phyloP scores from a whole-genome alignment of 2,113 vertebrate species.

The Laterallus jamaicensis region DNA sequence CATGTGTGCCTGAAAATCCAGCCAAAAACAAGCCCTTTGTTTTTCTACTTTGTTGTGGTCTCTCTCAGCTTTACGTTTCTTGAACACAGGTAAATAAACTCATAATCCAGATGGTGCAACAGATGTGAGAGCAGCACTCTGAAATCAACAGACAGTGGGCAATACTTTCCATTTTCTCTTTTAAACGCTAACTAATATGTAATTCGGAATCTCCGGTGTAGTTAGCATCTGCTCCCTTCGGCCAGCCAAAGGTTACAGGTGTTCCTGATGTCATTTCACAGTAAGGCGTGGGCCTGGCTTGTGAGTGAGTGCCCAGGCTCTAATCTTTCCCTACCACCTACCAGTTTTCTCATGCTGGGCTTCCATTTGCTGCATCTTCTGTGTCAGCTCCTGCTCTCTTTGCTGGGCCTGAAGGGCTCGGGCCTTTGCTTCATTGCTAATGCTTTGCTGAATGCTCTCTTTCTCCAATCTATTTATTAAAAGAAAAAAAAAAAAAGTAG shows the following conservation, averaged over 20 bases:
- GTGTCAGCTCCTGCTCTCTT: slow-evolving; percentile 87
- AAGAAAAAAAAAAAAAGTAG: background rate
- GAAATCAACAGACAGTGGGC: slow-evolving; percentile 95
- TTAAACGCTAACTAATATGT: slow-evolving; percentile 91
- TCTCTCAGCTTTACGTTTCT: slow-evolving; percentile 93
- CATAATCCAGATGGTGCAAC: slow-evolving; percentile 98
- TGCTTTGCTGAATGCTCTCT: slow-evolving; percentile 82
- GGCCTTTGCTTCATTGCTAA: slow-evolving; percentile 82
- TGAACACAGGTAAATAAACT: slow-evolving; percentile 99
- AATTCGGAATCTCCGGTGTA: slow-evolving; percentile 86
- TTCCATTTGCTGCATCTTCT: slow-evolving; percentile 90
- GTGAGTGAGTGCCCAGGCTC: slow-evolving; percentile 79
- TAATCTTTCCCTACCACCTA: slow-evolving; percentile 86
- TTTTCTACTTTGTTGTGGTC: slow-evolving; percentile 94
- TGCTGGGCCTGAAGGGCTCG: slow-evolving; percentile 83
- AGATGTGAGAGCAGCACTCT: slow-evolving; percentile 98
- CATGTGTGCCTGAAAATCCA: slow-evolving; percentile 95
- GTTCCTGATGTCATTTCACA: slow-evolving; percentile 91
- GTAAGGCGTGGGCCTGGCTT: slow-evolving; percentile 82
- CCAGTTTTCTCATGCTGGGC: slow-evolving; percentile 90
- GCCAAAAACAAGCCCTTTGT: slow-evolving; percentile 97
- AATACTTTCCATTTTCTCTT: slow-evolving; percentile 88
- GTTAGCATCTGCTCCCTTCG: slow-evolving; percentile 92
- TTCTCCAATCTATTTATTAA: slow-evolving; percentile 81
- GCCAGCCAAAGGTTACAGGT: slow-evolving; percentile 96